Conservation (phyloP, 2,888 invertebrate species). For the Oscheius sp. region DNA sequence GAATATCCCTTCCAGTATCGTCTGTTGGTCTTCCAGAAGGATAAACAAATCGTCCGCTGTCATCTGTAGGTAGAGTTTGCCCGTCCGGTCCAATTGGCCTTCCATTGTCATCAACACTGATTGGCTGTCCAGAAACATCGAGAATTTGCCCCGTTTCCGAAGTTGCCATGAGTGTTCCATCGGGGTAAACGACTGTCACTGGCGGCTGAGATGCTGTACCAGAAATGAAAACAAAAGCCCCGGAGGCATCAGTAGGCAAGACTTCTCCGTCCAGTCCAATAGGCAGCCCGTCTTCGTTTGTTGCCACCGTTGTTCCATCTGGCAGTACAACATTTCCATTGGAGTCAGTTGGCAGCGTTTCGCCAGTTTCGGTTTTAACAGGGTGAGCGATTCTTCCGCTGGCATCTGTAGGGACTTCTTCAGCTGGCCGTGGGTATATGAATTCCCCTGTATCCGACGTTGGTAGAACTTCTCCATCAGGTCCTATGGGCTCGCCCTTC, state of each 20-base stretch:
- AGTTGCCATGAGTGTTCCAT: slow-evolving; percentile 53
- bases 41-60: slow-evolving; percentile 37
- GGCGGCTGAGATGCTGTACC: slow-evolving; percentile 49
- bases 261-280: slow-evolving; percentile 53
- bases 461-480: slow-evolving; percentile 45
- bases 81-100: slow-evolving; percentile 61
- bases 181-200: slow-evolving; percentile 47
- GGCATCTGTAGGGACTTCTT: slow-evolving; percentile 43
- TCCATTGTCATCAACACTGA: slow-evolving; percentile 47
- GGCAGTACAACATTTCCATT: slow-evolving; percentile 44
- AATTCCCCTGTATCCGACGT: slow-evolving; percentile 40
- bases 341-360: slow-evolving; percentile 42
- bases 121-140: slow-evolving; percentile 46
- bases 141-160: slow-evolving; percentile 30
- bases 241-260: slow-evolving; percentile 51
- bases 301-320: slow-evolving; percentile 35
- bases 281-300: slow-evolving; percentile 48
- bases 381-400: slow-evolving; percentile 44
- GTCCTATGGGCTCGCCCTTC: slow-evolving; percentile 44
- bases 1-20: slow-evolving; percentile 38
- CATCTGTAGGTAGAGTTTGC: slow-evolving; percentile 39
- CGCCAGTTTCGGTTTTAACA: slow-evolving; percentile 47
- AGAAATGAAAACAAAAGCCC: slow-evolving; percentile 42
- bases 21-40: slow-evolving; percentile 46
- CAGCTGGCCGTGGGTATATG: slow-evolving; percentile 38